A percentile compares a stretch with the other conserved stretches of the same genome.
Evolutionary conservation across 2,888 invertebrate genomes (phyloP).

Genomic region (Lumbricus terrestris): DNA sequence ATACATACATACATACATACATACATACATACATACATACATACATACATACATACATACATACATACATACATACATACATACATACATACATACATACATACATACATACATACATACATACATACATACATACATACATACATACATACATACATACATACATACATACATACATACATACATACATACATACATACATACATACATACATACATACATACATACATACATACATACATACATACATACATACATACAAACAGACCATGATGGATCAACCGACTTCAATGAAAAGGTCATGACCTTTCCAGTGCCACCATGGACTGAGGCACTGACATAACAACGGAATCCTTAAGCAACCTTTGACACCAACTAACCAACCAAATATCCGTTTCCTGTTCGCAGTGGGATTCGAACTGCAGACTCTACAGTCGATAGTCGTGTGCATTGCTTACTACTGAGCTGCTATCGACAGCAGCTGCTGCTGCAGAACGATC

Average conservation of each 20-base stretch:
- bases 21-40: too few species aligned
- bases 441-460: not conserved
- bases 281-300: not conserved
- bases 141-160: not conserved
- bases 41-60: too few species aligned
- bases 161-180: not conserved
- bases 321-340: not conserved
- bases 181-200: not conserved
- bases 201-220: not conserved
- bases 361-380: not conserved
- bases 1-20: too few species aligned
- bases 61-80: too few species aligned
- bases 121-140: not conserved
- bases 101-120: not conserved
- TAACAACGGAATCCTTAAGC: not conserved
- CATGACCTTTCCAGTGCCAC: not conserved
- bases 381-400: not conserved
- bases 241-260: not conserved
- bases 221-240: not conserved
- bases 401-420: not conserved
- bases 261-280: not conserved
- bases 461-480: not conserved
- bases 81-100: too few species aligned
- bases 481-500: too few species aligned
- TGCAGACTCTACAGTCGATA: not conserved